Base-by-base conservation (phyloP, 2,888 invertebrate genomes). In the Pterostichus madidus region DNA sequence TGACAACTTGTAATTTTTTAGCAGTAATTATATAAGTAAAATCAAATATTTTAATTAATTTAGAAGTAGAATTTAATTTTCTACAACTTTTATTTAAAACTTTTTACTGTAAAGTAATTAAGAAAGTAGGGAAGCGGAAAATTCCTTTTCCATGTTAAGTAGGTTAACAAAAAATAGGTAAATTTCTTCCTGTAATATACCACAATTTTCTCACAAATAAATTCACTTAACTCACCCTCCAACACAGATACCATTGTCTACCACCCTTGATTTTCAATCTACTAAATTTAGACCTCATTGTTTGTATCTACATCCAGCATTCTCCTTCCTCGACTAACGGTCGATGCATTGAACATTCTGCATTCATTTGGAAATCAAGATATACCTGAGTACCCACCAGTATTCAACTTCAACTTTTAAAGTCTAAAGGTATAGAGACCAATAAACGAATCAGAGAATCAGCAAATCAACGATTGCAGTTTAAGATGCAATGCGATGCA, bases 241-340 rank as follows among this genome's bases (percentile, higher is more conserved):
- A 49, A 0, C 49, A 49, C 49, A 49, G 49, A 49, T 10, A 49
- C 49, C n/a, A 49, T 49, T 49, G 49, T 49, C 49, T 49, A 39
- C 39, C 39, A 49, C 49, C 49, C 49, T 13, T 49, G 49, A 49
- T 13, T 49, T 13, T 13, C 6, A 49, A 49, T 49, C 49, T 49
- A 49, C 7, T 39, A 8, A 39, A 39, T 39, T 8, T 39, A 39
- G 39, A 39, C 39, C 5, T 2, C 39, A 7, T 39, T 39, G 39
- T 39, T 39, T 39, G 39, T 39, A 6, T 39, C 39, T 39, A 5
- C 39, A 39, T 1, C 39, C 39, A 39, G 4, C 7, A n/a, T 49
- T 49, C 49, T 1, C 44, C 11, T 7, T 44, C 11, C 44, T 44
- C 11, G n/a, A n/a, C 49, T 49, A 49, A 49, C 49, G 49, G 49